Base-by-base conservation (phyloP, 2,797 vertebrate species). In the Ibycter americanus region DNA sequence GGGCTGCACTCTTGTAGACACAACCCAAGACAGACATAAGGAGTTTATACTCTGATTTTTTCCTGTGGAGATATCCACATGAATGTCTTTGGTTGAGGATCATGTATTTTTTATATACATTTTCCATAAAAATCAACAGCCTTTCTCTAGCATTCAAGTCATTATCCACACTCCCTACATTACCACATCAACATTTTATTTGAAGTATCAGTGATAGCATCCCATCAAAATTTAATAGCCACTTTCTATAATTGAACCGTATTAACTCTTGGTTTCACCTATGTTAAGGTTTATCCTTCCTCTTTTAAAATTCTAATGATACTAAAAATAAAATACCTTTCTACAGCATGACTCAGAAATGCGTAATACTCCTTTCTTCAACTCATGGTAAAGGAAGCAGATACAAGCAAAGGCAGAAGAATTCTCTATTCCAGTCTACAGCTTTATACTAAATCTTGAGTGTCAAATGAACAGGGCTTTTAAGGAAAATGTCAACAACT, bases 401-500 rank as follows among this genome's bases (percentile, higher is more conserved):
- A 54, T 22, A 78, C 16, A 88, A 88, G 70, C 7, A 63, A 74
- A 71, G 32, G 73, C 62, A 96, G 54, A 73, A 87, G 40, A 96
- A 78, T 83, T 89, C 65, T 85, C 78, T 92, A 17, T 63, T 68
- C 65, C 61, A 44, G 59, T 74, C 42, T 91, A 18, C 8, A 94
- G 83, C 68, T 95, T 83, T 62, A 32, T 56, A 72, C 32, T 47
- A 55, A 96, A 83, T 70, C 72, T 74, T 19, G 46, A 89, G 81
- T 93, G 86, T 93, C 93, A 97, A 91, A 90, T 2, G 76, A 96
- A 62, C 26, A 76, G 21, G 84, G 80, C 84, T 96, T 95, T 93
- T 86, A 93, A 95, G 66, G 66, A 93, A 92, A 95, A 90, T 82
- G 93, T 92, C 92, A 96, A 96, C 95, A 97, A 92, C 87, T 70